phyloP scores from a whole-genome alignment of 2,797 vertebrate species.

The Trichosurus vulpecula region DNA sequence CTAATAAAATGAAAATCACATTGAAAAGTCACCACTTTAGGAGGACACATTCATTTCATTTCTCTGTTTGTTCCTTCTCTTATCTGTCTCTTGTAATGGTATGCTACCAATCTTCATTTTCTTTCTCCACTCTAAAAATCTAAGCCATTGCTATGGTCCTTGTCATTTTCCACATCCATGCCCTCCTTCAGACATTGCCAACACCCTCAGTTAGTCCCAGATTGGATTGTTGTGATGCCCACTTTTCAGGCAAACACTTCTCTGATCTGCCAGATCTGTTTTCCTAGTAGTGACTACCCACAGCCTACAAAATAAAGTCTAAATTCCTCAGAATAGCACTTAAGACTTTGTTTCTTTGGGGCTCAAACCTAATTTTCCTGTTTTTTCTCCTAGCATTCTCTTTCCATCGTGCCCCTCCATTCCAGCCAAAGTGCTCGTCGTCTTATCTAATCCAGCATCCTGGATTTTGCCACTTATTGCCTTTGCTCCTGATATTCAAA shows the following conservation, averaged over 20 bases:
- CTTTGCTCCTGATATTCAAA: background rate
- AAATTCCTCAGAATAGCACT: background rate
- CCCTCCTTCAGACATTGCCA: background rate
- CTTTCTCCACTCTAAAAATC: background rate
- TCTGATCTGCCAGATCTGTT: background rate
- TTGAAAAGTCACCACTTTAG: background rate
- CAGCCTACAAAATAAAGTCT: background rate
- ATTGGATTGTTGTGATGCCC: background rate
- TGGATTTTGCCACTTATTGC: background rate
- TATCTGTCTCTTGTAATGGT: background rate
- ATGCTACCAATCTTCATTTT: background rate
- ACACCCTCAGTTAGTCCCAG: background rate
- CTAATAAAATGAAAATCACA: background rate
- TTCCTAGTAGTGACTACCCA: background rate
- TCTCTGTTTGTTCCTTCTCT: background rate
- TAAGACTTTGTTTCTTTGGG: background rate
- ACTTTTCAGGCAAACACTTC: background rate
- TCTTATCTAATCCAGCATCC: background rate
- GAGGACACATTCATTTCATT: background rate
- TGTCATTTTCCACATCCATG: background rate
- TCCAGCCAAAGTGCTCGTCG: background rate
- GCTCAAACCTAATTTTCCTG: background rate
- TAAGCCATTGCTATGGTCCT: background rate
- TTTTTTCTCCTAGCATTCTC: background rate
- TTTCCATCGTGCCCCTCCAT: background rate